These are phyloP conservation scores for Atlantisia rogersi DNA, from an alignment of 2,113 vertebrate species.

Conservation along the genomic window DNA sequence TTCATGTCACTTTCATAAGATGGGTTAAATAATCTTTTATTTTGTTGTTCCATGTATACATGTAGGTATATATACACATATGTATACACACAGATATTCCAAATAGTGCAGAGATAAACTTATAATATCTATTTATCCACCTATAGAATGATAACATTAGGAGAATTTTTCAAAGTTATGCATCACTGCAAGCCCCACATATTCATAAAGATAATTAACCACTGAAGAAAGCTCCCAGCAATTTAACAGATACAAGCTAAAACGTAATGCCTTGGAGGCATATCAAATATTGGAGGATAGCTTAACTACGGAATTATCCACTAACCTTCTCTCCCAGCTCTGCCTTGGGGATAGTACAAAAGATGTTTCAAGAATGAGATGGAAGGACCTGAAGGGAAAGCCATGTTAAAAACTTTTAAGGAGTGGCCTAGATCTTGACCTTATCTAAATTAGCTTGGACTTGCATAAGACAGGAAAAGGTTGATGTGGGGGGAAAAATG, in stretches of 20 bases:
- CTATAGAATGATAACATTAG: neutral
- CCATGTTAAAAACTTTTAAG: conserved; percentile 26
- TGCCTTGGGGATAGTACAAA: conserved; percentile 55
- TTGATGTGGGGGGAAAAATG: conserved; percentile 4
- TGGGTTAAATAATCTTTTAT: neutral
- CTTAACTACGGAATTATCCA: conserved; percentile 67
- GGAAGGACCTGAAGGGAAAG: conserved; percentile 27
- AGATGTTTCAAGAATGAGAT: conserved; percentile 45
- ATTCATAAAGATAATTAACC: conserved; percentile 65
- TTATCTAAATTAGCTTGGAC: conserved; percentile 59
- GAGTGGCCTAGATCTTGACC: conserved; percentile 36
- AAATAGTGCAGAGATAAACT: neutral
- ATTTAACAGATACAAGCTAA: conserved; percentile 41
- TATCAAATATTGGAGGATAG: conserved; percentile 65
- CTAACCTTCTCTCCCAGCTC: conserved; percentile 54
- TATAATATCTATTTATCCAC: neutral
- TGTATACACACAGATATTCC: neutral
- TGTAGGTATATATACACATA: neutral
- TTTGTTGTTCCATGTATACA: neutral
- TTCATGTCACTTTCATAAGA: neutral
- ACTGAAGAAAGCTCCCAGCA: conserved; percentile 52
- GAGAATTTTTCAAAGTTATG: neutral
- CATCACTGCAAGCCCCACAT: conserved; percentile 18
- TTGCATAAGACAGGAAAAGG: neutral
- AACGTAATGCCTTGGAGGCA: conserved; percentile 50